A percentile compares a stretch with the other conserved stretches of the same genome.
phyloP scores from a whole-genome alignment of 2,797 vertebrate genomes.

The Echeneis naucrates region DNA sequence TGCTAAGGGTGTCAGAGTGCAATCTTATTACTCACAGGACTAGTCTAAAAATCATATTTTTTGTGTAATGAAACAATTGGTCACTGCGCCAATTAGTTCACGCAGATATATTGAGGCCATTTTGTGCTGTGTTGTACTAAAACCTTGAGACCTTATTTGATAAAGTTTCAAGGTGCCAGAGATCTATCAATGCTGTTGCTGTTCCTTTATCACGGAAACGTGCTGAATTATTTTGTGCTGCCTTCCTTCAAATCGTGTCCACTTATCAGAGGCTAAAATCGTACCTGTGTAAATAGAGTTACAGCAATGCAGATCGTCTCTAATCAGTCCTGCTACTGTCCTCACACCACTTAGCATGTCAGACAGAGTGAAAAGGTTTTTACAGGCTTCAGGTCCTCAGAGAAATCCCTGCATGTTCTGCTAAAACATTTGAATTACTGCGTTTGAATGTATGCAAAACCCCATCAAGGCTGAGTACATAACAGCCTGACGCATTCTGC shows the following conservation, averaged over 20 bases:
- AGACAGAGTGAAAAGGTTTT: background rate
- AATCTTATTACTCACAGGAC: slow-evolving; percentile 8
- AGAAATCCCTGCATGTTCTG: background rate
- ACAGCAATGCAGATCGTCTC: background rate
- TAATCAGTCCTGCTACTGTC: background rate
- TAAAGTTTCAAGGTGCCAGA: slow-evolving; percentile 28
- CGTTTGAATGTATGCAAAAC: slow-evolving; percentile 24
- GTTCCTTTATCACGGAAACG: background rate
- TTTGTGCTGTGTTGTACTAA: slow-evolving; percentile 35
- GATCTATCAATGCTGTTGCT: slow-evolving; percentile 26
- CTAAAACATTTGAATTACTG: background rate
- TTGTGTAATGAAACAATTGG: background rate
- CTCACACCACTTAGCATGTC: background rate
- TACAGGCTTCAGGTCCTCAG: background rate
- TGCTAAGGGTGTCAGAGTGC: background rate
- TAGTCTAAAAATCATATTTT: background rate
- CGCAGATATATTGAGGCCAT: slow-evolving; percentile 55
- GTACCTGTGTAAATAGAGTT: background rate
- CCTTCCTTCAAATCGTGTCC: background rate
- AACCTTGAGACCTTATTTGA: slow-evolving; percentile 49
- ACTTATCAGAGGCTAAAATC: background rate
- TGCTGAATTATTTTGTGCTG: background rate
- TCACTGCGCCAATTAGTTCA: too few species aligned
- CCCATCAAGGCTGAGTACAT: slow-evolving; percentile 11
- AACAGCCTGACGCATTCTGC: slow-evolving; percentile 5